These are phyloP conservation scores for Microcebus ravelobensis DNA, from an alignment of 2,113 vertebrate species.

Conservation along the genomic window DNA sequence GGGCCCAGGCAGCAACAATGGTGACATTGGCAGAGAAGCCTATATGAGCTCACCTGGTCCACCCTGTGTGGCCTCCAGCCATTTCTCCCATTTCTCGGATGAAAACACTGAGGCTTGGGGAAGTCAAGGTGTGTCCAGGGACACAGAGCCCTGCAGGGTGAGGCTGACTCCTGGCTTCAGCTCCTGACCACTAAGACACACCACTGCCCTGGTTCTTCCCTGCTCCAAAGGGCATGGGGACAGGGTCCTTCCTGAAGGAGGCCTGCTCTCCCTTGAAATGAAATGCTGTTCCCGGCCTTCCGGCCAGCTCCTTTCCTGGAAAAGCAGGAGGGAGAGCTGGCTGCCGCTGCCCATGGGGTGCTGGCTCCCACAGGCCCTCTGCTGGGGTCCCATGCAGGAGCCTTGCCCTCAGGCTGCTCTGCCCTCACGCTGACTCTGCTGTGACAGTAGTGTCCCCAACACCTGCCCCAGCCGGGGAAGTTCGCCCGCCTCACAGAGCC, in stretches of 20 bases:
- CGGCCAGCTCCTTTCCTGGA: neutral
- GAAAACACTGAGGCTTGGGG: neutral
- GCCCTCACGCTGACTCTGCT: neutral
- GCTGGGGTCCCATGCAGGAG: neutral
- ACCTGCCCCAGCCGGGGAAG: neutral
- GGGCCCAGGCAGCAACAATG: neutral
- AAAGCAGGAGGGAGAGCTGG: neutral
- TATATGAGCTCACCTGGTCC: rapidly evolving
- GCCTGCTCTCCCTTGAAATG: neutral
- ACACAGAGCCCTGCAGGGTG: neutral
- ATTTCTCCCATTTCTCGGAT: neutral
- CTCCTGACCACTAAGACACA: neutral
- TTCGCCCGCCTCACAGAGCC: neutral
- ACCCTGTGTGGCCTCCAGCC: neutral
- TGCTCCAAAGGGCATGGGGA: neutral
- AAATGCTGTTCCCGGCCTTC: neutral
- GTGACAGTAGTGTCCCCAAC: no score
- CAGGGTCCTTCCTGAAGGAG: neutral
- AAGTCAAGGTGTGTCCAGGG: neutral
- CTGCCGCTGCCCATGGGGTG: neutral
- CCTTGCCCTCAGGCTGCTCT: neutral
- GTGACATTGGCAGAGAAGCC: neutral
- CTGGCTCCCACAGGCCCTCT: neutral
- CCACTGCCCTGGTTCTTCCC: no score
- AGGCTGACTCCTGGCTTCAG: neutral